Evolutionary conservation across 2,797 vertebrate genomes (phyloP), one percentile per base, ranked within the genome.

Genomic region (Melanotaenia trifasciata): DNA sequence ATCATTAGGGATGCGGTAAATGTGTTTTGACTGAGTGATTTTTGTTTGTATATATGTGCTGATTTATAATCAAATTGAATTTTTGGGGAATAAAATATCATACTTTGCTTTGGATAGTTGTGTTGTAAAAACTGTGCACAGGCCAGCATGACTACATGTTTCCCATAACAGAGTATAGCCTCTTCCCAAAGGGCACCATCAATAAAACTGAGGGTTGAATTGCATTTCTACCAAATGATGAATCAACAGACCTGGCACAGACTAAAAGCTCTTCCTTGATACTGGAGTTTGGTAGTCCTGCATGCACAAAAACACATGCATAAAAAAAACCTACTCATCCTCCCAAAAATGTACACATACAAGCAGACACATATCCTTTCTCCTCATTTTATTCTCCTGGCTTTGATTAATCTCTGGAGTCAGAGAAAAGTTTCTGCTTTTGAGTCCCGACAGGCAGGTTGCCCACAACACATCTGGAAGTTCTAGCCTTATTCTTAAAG

Each of bases 381-480:
- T 62, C 67, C 80, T 85, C 38, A 18, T 87, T 58, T 69, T 74
- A 72, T 91, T 93, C 86, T 78, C 75, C 83, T 84, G 89, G 91
- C 83, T 93, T 90, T 94, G 93, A 94, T 95, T 94, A 94, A 94
- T 92, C 89, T 90, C 80, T 53, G 67, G 89, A 86, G 81, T 94
- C 93, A 87, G 87, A 84, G 89, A 86, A 85, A 92, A 90, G 93
- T 94, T 94, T 92, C 88, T 92, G 91, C 93, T 90, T 94, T 94
- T 93, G 85, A 81, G 85, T 90, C 89, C 84, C 71, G 57, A 85
- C 86, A 88, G 93, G 93, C 90, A 89, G 81, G 81, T 90, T 94
- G 92, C 93, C 93, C 92, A 92, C 78, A 87, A 76, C 94, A 94
- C 94, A 95, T 95, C 94, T 95, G 94, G 94, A 95, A 93, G 89